These are phyloP conservation scores for Drosophila santomea DNA, from an alignment of 1,140 invertebrate species.

Conservation along the genomic window DNA sequence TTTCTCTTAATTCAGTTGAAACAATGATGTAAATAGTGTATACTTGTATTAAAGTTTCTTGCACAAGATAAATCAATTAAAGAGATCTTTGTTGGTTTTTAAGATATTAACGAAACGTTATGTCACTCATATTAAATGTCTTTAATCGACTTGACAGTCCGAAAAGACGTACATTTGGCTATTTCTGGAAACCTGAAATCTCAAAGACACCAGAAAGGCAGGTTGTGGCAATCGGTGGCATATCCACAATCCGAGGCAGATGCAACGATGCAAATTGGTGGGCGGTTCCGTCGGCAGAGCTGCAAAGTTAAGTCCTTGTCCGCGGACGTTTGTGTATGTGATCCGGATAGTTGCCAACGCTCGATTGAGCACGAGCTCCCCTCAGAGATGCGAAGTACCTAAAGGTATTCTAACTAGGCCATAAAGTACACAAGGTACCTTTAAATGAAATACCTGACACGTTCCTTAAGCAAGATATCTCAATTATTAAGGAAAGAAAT, in stretches of 20 bases:
- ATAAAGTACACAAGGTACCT: no score
- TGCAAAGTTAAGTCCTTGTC: constrained; percentile 28
- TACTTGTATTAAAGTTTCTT: no score
- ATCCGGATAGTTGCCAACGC: constrained; percentile 23
- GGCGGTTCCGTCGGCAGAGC: constrained; percentile 18
- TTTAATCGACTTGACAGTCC: neutral
- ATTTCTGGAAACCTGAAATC: neutral
- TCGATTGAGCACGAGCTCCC: constrained; percentile 60
- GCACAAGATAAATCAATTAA: no score
- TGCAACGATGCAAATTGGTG: constrained; percentile 64
- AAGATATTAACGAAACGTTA: no score
- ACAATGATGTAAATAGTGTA: no score
- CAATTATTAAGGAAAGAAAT: no score
- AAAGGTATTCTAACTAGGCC: neutral
- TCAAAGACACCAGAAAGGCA: neutral
- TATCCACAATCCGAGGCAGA: constrained; percentile 37
- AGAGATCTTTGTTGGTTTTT: no score
- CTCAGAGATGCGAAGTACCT: constrained; percentile 8
- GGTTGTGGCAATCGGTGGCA: constrained; percentile 36
- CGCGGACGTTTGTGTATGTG: constrained; percentile 14
- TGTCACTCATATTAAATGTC: neutral
- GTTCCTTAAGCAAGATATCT: no score
- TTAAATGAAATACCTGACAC: no score
- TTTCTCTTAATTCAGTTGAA: no score
- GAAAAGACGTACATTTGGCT: neutral